A percentile compares a stretch with the other conserved stretches of the same genome.
These are phyloP conservation scores for Meghimatium bilineatum DNA, from an alignment of 2,888 invertebrate species.

Conservation along the genomic window DNA sequence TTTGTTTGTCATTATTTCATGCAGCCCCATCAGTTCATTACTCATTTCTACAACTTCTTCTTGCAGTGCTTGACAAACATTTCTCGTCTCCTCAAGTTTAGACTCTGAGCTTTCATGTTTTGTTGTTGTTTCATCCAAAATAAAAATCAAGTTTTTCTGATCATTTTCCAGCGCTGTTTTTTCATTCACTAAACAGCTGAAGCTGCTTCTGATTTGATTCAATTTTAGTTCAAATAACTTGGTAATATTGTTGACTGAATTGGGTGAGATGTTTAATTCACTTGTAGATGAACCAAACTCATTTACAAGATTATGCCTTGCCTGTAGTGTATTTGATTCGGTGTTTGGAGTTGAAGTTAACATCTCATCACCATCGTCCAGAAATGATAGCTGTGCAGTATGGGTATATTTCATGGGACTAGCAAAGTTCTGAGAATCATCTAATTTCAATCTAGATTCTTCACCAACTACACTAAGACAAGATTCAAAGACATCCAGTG, in stretches of 20 bases:
- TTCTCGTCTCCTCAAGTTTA: slow-evolving; percentile 41
- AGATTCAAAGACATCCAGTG: slow-evolving; percentile 37
- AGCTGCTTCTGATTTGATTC: slow-evolving; percentile 4
- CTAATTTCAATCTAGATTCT: slow-evolving; percentile 11
- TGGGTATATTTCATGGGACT: background rate
- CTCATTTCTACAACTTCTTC: slow-evolving; percentile 47
- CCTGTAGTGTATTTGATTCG: background rate
- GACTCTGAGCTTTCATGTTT: slow-evolving; percentile 44
- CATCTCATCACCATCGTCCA: slow-evolving; percentile 19
- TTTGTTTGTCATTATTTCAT: slow-evolving; percentile 41
- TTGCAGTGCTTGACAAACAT: slow-evolving; percentile 42
- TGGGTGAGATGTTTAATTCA: background rate
- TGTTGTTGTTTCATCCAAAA: slow-evolving; percentile 46
- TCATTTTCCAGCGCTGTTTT: slow-evolving; percentile 49
- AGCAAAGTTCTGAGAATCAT: background rate
- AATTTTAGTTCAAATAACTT: slow-evolving; percentile 26
- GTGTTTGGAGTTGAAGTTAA: slow-evolving; percentile 29
- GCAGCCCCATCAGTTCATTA: slow-evolving; percentile 42
- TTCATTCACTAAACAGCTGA: slow-evolving; percentile 43
- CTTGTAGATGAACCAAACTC: background rate
- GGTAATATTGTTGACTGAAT: background rate
- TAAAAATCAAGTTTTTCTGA: slow-evolving; percentile 42
- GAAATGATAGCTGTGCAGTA: background rate
- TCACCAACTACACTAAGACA: slow-evolving; percentile 22
- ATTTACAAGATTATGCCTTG: background rate